phyloP scores from a whole-genome alignment of 2,113 vertebrate genomes.

The Cavia porcellus region DNA sequence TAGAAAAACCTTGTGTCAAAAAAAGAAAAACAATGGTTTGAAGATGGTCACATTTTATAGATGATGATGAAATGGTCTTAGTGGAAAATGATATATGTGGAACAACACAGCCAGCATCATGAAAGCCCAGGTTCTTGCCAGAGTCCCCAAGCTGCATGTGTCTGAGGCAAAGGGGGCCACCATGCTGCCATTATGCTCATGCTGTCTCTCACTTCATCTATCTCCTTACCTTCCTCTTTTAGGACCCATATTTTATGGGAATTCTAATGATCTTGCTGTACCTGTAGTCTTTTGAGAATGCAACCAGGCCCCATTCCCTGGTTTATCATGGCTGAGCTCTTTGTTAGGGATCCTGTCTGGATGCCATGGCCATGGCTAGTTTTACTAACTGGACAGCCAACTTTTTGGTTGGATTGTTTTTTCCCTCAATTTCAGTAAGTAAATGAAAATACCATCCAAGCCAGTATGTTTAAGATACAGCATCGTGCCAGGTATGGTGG shows the following conservation, averaged over 20 bases:
- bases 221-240: neutral
- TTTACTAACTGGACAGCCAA: slow-evolving; percentile 98
- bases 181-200: too few species aligned
- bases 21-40: neutral
- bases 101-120: neutral
- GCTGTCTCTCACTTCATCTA: too few species aligned
- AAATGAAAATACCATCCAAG: neutral
- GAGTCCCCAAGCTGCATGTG: neutral
- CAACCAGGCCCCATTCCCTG: slow-evolving; percentile 98
- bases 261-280: slow-evolving; percentile 94
- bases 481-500: too few species aligned
- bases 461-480: neutral
- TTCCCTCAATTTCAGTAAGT: slow-evolving; percentile 93
- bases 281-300: slow-evolving; percentile 98
- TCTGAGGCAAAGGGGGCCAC: neutral
- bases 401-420: slow-evolving; percentile 94
- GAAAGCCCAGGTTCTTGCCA: neutral
- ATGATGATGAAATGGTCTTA: neutral
- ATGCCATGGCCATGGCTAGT: slow-evolving; percentile 95
- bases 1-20: neutral
- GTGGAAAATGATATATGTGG: neutral
- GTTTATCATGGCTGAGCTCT: slow-evolving; percentile 98
- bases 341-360: slow-evolving; percentile 96
- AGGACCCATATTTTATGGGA: slow-evolving; percentile 77
- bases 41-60: neutral